Conservation (phyloP, 2,888 invertebrate species). For the Aphidoletes aphidimyza region DNA sequence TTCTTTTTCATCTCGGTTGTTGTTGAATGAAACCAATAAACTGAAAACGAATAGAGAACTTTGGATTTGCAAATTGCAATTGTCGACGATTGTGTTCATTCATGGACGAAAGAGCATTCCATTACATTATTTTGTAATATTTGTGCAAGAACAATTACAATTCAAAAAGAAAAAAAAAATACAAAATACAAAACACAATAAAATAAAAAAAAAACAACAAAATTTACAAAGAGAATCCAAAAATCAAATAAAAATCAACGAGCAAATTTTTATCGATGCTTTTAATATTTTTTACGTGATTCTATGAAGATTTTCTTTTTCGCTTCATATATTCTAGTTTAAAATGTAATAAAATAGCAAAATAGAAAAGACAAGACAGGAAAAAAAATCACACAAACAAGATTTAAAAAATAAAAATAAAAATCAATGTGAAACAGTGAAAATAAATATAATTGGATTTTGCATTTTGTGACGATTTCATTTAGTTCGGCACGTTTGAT, state of each 20-base stretch:
- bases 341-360: neutral
- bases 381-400: neutral
- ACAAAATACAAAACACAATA: neutral
- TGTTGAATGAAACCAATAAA: too few species aligned
- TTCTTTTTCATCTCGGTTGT: too few species aligned
- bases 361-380: neutral
- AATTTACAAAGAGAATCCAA: neutral
- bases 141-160: neutral
- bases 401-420: neutral
- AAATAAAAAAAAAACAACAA: neutral
- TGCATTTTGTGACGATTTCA: constrained; percentile 9
- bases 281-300: constrained; percentile 8
- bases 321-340: neutral
- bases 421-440: neutral
- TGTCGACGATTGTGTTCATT: neutral
- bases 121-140: neutral
- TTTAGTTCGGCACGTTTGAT: constrained; percentile 10
- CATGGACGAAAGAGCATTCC: neutral
- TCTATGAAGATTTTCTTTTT: neutral
- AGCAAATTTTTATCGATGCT: constrained; percentile 42
- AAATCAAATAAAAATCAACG: too few species aligned
- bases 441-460: constrained; percentile 39
- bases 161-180: neutral
- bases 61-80: neutral
- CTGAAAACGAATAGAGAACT: too few species aligned